Conservation (phyloP, 2,113 vertebrate species). For the Brienomyrus brachyistius region DNA sequence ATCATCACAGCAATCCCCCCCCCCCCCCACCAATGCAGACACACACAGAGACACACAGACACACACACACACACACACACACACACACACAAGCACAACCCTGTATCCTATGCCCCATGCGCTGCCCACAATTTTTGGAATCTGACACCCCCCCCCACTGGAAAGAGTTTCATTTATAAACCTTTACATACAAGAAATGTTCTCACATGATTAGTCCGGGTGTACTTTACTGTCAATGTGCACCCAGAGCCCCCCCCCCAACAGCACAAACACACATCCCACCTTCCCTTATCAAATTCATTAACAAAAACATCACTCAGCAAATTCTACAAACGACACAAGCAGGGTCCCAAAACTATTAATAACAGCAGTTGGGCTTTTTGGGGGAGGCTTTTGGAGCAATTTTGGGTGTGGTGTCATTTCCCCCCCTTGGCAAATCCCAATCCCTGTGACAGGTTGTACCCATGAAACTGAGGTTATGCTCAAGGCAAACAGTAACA, state of each 20-base stretch:
- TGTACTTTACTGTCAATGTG: background rate
- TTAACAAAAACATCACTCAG: background rate
- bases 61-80: background rate
- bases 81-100: slow-evolving; percentile 23
- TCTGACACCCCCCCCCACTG: background rate
- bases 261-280: background rate
- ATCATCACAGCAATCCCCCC: slow-evolving; percentile 31
- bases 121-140: background rate
- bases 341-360: background rate
- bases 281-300: background rate
- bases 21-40: background rate
- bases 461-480: background rate
- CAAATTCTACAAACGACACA: background rate
- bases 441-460: background rate
- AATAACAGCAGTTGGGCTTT: background rate
- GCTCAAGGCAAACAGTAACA: background rate
- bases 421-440: background rate
- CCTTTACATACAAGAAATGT: background rate
- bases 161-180: background rate
- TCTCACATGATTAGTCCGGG: background rate
- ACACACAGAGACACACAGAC: background rate
- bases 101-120: background rate
- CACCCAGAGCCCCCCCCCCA: background rate
- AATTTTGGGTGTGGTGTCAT: background rate
- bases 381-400: background rate